Evolutionary conservation across 2,113 vertebrate species (phyloP).

Genomic region (Vimba vimba): DNA sequence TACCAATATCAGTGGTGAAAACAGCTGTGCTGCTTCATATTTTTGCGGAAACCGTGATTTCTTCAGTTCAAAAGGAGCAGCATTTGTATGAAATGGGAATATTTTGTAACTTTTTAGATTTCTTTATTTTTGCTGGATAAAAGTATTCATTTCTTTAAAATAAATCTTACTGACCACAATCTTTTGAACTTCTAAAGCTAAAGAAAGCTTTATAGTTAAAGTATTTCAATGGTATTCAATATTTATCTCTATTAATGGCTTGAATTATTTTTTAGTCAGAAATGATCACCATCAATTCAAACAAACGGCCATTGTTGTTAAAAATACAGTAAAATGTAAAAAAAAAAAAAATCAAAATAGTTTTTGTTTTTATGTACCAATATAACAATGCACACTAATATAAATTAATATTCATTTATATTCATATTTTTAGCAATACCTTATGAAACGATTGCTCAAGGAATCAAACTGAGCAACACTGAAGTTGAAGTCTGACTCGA

Average conservation of each 20-base stretch:
- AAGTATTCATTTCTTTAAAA: neutral
- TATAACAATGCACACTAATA: neutral
- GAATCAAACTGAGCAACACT: neutral
- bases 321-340: too few relatives aligned
- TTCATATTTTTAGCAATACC: neutral
- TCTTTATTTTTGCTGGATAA: neutral
- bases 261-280: too few relatives aligned
- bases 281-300: too few relatives aligned
- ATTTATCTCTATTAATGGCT: neutral
- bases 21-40: too few relatives aligned
- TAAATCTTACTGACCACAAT: neutral
- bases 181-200: too few relatives aligned
- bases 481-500: neutral
- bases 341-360: too few relatives aligned
- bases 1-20: neutral
- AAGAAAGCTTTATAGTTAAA: neutral
- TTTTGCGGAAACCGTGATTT: neutral
- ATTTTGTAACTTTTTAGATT: too few relatives aligned
- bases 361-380: neutral
- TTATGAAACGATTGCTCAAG: neutral
- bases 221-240: neutral
- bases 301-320: too few relatives aligned
- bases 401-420: neutral
- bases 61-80: too few relatives aligned
- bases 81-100: too few relatives aligned